A percentile compares a stretch with the other conserved stretches of the same genome.
These are phyloP conservation scores for Falco cherrug DNA, from an alignment of 2,797 vertebrate species.

Conservation along the genomic window DNA sequence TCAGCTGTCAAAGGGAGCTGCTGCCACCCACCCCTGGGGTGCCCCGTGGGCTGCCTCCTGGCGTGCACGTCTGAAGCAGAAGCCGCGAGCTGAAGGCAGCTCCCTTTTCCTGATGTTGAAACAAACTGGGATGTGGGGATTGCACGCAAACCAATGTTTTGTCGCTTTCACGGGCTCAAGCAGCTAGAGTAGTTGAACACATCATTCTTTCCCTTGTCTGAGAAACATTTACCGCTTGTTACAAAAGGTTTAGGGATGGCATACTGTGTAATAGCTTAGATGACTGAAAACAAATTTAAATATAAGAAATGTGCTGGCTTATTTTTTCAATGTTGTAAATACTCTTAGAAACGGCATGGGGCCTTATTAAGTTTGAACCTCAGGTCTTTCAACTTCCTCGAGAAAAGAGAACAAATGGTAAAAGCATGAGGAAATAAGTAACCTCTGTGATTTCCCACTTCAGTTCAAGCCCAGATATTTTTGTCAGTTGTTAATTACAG, in stretches of 20 bases:
- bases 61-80: neutral
- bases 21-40: slow-evolving; percentile 23
- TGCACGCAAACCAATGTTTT: slow-evolving; percentile 67
- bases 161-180: slow-evolving; percentile 66
- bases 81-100: slow-evolving; percentile 13
- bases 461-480: slow-evolving; percentile 92
- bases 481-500: slow-evolving; percentile 97
- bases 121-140: slow-evolving; percentile 36
- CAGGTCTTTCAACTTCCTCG: slow-evolving; percentile 80
- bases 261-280: slow-evolving; percentile 79
- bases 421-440: slow-evolving; percentile 91
- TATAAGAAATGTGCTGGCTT: slow-evolving; percentile 78
- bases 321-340: slow-evolving; percentile 77
- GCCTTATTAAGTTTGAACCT: slow-evolving; percentile 84
- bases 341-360: slow-evolving; percentile 78
- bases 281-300: slow-evolving; percentile 85
- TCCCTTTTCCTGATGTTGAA: neutral
- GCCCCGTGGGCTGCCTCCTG: slow-evolving; percentile 38
- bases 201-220: slow-evolving; percentile 74
- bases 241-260: slow-evolving; percentile 77
- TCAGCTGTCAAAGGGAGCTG: slow-evolving; percentile 14
- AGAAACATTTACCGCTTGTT: slow-evolving; percentile 76
- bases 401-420: slow-evolving; percentile 86
- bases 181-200: slow-evolving; percentile 74
- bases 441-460: slow-evolving; percentile 93